phyloP scores from a whole-genome alignment of 2,113 vertebrate species.

The Lanius ludovicianus region DNA sequence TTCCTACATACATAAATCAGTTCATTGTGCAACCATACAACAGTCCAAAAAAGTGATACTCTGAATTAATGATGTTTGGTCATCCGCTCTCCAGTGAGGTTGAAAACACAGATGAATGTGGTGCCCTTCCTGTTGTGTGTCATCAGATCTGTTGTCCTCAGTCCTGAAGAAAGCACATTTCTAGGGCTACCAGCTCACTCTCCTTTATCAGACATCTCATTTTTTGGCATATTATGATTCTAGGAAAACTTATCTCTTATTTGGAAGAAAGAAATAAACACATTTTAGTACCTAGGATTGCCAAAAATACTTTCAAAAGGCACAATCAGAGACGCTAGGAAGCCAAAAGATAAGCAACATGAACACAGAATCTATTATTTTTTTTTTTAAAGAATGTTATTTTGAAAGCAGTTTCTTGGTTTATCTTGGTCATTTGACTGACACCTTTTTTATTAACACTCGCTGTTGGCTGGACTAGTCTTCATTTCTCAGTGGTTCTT shows the following conservation, averaged over 20 bases:
- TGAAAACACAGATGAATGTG: not conserved
- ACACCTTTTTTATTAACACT: not conserved
- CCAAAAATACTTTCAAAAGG: not conserved
- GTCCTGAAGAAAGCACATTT: not conserved
- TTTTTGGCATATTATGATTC: not conserved
- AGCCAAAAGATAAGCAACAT: not conserved
- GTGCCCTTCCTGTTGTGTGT: not conserved
- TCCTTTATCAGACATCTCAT: not conserved
- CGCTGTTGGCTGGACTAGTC: not conserved
- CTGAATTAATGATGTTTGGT: slow-evolving; percentile 7
- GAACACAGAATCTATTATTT: not conserved
- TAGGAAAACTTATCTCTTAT: not conserved
- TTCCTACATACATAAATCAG: not conserved
- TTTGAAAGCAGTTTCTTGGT: not conserved
- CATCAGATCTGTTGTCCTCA: not conserved
- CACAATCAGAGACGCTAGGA: not conserved
- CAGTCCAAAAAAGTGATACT: not conserved
- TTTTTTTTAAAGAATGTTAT: not conserved
- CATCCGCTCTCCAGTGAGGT: not conserved
- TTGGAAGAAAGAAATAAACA: not conserved
- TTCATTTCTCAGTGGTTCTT: not conserved
- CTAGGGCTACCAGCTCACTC: not conserved
- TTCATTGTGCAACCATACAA: not conserved
- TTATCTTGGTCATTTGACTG: not conserved
- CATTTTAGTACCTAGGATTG: not conserved